Base-by-base conservation (phyloP, 2,113 vertebrate species). In the Salvelinus sp. region DNA sequence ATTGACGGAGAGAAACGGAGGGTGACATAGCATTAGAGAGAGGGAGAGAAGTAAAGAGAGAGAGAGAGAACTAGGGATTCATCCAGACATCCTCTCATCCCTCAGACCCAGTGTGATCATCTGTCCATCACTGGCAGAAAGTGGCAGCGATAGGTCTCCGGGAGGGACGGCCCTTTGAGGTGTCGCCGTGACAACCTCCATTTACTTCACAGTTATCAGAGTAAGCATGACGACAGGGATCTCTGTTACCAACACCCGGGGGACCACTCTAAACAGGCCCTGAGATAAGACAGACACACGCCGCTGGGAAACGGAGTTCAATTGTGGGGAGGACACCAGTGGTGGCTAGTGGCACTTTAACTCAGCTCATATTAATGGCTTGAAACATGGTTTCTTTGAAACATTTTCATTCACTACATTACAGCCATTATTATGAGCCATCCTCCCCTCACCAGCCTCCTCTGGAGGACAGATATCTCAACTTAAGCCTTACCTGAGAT, bases 91-190 rank as follows among this genome's bases (percentile, higher is more conserved):
- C 23, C 33, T 73, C 70, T 44, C 38, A 44, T 54, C 50, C 27
- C 69, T 76, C 76, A 77, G 82, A 79, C 79, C 75, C 66, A 58
- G 69, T 80, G 80, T 80, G 82, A 69, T 82, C 71, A 82, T 82
- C 79, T 85, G 83, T 87, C 83, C 74, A 80, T 87, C 86, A 87
- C 79, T 64, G 67, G 74, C 70, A 82, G 76, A 82, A 82, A 80
- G 83, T 72, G 78, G 75, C 67, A 76, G 78, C 72, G 80, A 80
- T 73, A 75, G 48, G 69, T 73, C 79, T 74, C 48, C 69, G 74
- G 67, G 72, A 76, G 58, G 64, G 79, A 82, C 81, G 76, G 69
- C 66, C 71, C 71, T 77, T 47, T 77, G 66, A 70, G 71, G 66
- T 50, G 70, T 16, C 60, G 47, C 44, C 38, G 58, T 70, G 79